Evolutionary conservation across 1,140 invertebrate genomes (phyloP).

Genomic region (Tyrophagus putrescentiae): DNA sequence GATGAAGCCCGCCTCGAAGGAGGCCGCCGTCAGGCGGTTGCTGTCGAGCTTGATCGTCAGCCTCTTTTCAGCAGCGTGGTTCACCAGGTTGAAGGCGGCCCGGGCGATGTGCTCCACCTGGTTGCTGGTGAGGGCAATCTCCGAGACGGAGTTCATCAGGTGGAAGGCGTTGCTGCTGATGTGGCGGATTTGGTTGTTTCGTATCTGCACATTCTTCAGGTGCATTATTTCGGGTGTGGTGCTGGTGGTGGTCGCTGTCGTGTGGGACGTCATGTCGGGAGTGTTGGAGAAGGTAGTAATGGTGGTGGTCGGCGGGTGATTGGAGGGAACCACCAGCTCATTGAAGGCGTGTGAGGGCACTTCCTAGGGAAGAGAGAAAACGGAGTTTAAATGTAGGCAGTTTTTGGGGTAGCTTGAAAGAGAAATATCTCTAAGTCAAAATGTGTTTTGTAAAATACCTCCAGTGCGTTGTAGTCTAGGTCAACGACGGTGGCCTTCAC

Average conservation of each 20-base stretch:
- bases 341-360: background rate
- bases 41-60: background rate
- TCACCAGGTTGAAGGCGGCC: background rate
- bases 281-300: background rate
- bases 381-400: background rate
- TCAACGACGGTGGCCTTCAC: background rate
- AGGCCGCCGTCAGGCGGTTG: background rate
- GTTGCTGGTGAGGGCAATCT: background rate
- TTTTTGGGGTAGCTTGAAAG: background rate
- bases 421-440: background rate
- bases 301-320: too few species aligned
- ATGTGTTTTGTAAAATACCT: background rate
- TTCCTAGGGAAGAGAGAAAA: background rate
- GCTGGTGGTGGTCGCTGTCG: background rate
- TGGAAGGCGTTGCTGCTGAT: background rate
- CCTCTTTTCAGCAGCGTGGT: too few species aligned
- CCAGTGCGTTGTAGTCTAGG: background rate
- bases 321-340: background rate
- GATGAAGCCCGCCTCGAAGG: background rate
- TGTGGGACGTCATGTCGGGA: background rate
- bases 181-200: background rate
- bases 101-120: background rate
- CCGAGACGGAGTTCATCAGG: background rate
- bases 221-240: background rate
- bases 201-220: background rate